Base-by-base conservation (phyloP, 2,113 vertebrate species). In the Gadus chalcogrammus region DNA sequence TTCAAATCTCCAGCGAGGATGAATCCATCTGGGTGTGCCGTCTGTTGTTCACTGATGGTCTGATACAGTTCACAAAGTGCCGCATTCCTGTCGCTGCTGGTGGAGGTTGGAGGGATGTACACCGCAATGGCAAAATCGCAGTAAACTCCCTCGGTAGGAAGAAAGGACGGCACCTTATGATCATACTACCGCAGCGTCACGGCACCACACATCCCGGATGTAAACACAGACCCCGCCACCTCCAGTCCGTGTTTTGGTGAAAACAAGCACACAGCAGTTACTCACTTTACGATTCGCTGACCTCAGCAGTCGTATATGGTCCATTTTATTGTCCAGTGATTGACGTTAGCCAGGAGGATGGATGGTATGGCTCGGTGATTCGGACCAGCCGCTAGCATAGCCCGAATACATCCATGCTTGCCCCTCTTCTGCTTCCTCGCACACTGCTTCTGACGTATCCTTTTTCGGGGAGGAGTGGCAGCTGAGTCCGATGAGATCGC, bases 31-130 rank as follows among this genome's bases (percentile, higher is more conserved):
- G 75, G 67, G 27, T 77, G 66, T 38, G 61, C 75, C 38, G 70
- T 72, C 48, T 77, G 70, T 61, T 72, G 35, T 38, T 38, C 61
- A 42, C 70, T 77, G 65, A 73, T 61, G 22, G 20, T 16, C 28
- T 69, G 70, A 15, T 76, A 69, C 4, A 63, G 67, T 58, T 76
- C 18, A 3, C 0, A 79, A 38, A 38, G 68, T 74, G 73, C 65
- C 56, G 16, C 65, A 3, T 18, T 69, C 24, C 62, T 71, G 4
- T 20, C 20, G 20, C 20, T 20, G 20, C 20, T 20, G 20, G 20
- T 20, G 20, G 20, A 20, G 20, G 20, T 20, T 20, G 20, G 20
- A 20, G 20, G 20, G 20, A 20, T 20, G 20, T 20, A 20, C 20
- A 59, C 56, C 3, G 56, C 56, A 7, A 59, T 16, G 13, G n/a